A percentile compares a stretch with the other conserved stretches of the same genome.
These are phyloP conservation scores for Luidia sarsii DNA, from an alignment of 53 echinoderm and acorn worm genomes.

Conservation along the genomic window DNA sequence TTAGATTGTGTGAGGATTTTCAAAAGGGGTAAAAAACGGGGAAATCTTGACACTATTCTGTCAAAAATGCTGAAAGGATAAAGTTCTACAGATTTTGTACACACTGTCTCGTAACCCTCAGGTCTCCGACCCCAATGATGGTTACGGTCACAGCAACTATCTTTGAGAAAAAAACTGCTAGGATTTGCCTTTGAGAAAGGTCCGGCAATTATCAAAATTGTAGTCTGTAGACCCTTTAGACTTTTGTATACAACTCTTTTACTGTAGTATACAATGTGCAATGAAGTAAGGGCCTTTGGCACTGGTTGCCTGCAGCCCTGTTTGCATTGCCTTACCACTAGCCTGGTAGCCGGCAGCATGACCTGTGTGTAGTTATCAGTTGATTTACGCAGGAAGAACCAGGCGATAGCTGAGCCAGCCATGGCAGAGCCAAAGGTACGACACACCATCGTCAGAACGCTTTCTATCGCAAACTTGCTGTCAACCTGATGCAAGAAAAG, in stretches of 20 bases:
- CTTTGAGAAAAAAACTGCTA: no score
- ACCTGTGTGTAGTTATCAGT: conserved; percentile 70
- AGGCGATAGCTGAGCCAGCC: conserved; percentile 50
- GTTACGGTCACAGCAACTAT: no score
- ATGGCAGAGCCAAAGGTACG: conserved; percentile 49
- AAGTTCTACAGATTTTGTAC: no score
- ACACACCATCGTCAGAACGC: conserved; percentile 37
- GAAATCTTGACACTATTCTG: no score
- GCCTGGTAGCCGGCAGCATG: conserved; percentile 56
- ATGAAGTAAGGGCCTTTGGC: background rate
- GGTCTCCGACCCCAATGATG: no score
- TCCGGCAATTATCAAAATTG: no score
- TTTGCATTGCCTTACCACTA: conserved; percentile 58
- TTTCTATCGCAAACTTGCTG: conserved; percentile 38
- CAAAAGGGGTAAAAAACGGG: no score
- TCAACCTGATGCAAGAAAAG: conserved; percentile 23
- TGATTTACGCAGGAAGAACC: conserved; percentile 54
- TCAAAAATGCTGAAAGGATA: no score
- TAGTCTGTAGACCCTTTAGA: background rate
- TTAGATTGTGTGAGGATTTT: no score
- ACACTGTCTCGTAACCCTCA: no score
- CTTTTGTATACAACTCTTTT: background rate
- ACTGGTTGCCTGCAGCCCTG: background rate
- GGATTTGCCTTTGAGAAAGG: no score
- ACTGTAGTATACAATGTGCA: background rate